Percentiles rank a stretch among this genome's conserved stretches.
These are phyloP conservation scores for Neocrepidodera transversa DNA, from an alignment of 2,888 invertebrate species.

Conservation along the genomic window DNA sequence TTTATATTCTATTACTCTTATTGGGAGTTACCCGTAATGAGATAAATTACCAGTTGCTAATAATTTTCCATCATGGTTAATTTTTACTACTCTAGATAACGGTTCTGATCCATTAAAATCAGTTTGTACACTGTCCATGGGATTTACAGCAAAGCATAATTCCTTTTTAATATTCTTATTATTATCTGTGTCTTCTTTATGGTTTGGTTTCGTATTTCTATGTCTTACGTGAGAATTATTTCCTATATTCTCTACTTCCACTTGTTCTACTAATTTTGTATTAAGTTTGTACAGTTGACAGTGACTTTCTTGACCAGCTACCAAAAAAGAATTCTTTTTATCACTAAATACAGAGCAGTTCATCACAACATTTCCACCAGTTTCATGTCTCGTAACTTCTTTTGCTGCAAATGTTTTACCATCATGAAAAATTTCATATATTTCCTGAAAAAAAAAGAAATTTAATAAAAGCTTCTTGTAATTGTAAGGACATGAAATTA, in stretches of 20 bases:
- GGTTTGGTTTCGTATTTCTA: slow-evolving; percentile 65
- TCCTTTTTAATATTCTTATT: slow-evolving; percentile 64
- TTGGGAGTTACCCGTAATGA: no score
- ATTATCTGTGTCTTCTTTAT: slow-evolving; percentile 64
- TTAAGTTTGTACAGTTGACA: slow-evolving; percentile 83
- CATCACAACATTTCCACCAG: slow-evolving; percentile 90
- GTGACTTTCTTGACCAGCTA: slow-evolving; percentile 91
- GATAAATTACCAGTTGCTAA: slow-evolving; percentile 81
- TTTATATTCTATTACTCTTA: no score
- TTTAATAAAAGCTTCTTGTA: no score
- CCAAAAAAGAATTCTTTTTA: slow-evolving; percentile 78
- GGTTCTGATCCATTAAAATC: slow-evolving; percentile 82
- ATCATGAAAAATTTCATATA: slow-evolving; percentile 88
- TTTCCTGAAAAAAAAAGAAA: slow-evolving; percentile 71
- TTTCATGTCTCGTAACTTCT: slow-evolving; percentile 88
- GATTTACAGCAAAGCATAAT: slow-evolving; percentile 77
- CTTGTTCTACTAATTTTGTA: slow-evolving; percentile 59
- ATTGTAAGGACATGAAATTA: no score
- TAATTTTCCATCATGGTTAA: slow-evolving; percentile 74
- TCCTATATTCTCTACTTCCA: slow-evolving; percentile 60
- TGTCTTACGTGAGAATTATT: slow-evolving; percentile 60
- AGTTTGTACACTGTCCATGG: slow-evolving; percentile 83
- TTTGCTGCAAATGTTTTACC: slow-evolving; percentile 84
- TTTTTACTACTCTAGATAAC: slow-evolving; percentile 80
- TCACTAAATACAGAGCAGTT: slow-evolving; percentile 80